phyloP scores from a whole-genome alignment of 92 coral and sea anemone species.

The Palythoa grandis region DNA sequence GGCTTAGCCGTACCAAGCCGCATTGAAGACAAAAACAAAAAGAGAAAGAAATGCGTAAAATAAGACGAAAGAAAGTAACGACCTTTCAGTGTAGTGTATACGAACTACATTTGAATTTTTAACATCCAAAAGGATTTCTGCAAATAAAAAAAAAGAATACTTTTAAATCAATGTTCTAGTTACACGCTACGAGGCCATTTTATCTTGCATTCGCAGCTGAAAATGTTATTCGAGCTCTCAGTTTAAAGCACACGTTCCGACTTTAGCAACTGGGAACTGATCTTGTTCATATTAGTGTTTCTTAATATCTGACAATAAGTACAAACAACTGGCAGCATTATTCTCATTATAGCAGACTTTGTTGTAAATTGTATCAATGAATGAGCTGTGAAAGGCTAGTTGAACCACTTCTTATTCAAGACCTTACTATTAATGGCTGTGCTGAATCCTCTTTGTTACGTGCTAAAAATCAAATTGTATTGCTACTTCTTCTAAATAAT shows the following conservation, averaged over 20 bases:
- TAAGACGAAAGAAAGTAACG: no score
- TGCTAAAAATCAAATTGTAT: not conserved
- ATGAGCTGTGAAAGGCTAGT: constrained; percentile 1
- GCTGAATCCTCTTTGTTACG: not conserved
- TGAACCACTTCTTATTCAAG: constrained; percentile 1
- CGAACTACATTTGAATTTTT: no score
- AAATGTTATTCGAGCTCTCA: no score
- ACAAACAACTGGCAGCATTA: constrained; percentile 12
- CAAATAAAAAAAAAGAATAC: no score
- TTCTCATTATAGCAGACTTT: constrained; percentile 29
- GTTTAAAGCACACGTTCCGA: not conserved
- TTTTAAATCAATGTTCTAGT: no score
- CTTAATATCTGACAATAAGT: constrained; percentile 3
- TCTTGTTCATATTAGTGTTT: not conserved
- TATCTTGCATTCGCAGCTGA: no score
- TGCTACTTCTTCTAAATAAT: not conserved
- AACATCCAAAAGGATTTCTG: no score
- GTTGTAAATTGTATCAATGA: constrained; percentile 24
- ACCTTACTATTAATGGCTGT: not conserved
- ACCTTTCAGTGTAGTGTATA: no score
- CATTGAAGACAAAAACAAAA: no score
- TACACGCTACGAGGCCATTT: no score
- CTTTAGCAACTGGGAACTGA: not conserved
- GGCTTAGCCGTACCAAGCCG: no score
- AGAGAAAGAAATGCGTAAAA: no score